Conservation (phyloP, 2,113 vertebrate species). For the Gnathochromis pfefferi region DNA sequence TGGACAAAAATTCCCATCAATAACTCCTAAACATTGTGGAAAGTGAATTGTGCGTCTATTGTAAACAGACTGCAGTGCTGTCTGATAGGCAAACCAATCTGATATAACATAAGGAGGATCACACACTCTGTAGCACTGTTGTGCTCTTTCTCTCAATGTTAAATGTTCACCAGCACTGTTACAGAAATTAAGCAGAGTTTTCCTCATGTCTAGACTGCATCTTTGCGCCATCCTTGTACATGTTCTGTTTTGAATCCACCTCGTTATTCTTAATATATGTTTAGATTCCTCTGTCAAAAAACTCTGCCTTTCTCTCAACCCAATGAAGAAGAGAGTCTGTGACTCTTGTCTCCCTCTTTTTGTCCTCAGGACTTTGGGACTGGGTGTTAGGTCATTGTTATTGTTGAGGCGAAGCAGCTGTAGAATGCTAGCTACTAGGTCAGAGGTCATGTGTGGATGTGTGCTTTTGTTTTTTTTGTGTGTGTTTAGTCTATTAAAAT, state of each 20-base stretch:
- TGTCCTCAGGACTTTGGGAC: not conserved
- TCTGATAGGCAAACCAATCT: not conserved
- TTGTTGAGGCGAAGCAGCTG: conserved; percentile 13
- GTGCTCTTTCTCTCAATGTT: not conserved
- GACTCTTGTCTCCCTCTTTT: not conserved
- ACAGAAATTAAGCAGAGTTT: not conserved
- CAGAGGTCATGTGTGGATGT: not conserved
- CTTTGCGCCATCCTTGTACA: not conserved
- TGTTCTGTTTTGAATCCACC: not conserved
- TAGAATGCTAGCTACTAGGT: conserved; percentile 13
- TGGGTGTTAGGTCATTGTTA: conserved; percentile 13
- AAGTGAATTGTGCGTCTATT: not conserved
- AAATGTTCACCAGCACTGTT: not conserved
- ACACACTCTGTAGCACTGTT: not conserved
- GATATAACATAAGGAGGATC: not conserved
- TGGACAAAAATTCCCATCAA: not conserved
- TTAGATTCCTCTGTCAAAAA: not conserved
- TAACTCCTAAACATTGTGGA: not conserved
- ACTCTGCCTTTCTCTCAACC: not conserved
- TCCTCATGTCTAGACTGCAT: not conserved
- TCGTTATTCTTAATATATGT: not conserved
- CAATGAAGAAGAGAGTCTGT: not conserved
- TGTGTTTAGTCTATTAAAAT: conserved; percentile 28
- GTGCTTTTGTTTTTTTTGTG: not conserved
- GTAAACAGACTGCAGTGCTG: not conserved